Base-by-base conservation (phyloP, 1,140 invertebrate genomes). In the Listronotus oregonensis region DNA sequence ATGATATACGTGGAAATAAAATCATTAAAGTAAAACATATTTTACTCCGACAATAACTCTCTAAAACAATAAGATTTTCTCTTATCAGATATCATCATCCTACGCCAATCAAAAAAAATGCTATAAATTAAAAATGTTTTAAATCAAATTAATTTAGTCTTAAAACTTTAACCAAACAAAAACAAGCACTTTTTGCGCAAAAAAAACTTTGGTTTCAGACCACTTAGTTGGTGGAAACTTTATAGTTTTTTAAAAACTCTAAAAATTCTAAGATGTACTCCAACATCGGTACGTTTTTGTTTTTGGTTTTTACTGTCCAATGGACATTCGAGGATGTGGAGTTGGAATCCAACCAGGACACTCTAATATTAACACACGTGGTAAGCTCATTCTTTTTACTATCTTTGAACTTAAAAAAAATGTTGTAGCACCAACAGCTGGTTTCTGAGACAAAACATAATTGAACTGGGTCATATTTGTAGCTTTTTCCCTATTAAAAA, bases 291-390 rank as follows among this genome's bases (percentile, higher is more conserved):
- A 14, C 42, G 17, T 15, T 44, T 14, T 27, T 51, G 49, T 32
- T 51, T 51, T 31, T 51, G 49, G 49, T 18, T 10, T 15, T 51
- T 3, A 14, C 15, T 12, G 18, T 51, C 21, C 49, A 51, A 51
- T 37, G 21, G 49, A 51, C 49, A 2, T 31, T 12, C 5, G 49
- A 51, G 21, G n/a, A 31, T 11, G 32, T 14, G 3, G 4, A 5
- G 18, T 12, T 51, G 21, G 21, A 17, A 3, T n/a, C 49, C 1
- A 37, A 15, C 21, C n/a, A 31, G 11, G 49, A 51, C 6, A 51
- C 49, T 17, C 17, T 51, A 15, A 31, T 51, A 14, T 14, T 51
- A 8, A 51, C 49, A 12, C 49, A 51, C n/a, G 49, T 51, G 49
- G 49, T 51, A 37, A 51, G 49, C 21, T 2, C 1, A 21, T 15